phyloP scores from a whole-genome alignment of 2,113 vertebrate species.

The Lepus europaeus region DNA sequence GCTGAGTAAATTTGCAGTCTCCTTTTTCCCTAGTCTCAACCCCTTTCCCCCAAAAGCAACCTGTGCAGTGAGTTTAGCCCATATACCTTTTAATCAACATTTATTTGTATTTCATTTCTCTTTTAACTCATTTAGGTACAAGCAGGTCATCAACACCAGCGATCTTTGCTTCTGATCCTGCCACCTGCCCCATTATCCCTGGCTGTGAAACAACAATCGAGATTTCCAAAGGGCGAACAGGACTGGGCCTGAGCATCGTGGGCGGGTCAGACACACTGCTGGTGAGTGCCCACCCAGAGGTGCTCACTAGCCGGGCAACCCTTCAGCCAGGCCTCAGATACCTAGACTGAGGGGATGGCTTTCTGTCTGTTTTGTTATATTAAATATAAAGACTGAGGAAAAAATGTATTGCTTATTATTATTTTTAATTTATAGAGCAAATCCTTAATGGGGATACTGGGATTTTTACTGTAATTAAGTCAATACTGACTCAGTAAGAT shows the following conservation, averaged over 20 bases:
- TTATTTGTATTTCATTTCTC: conserved; percentile 16
- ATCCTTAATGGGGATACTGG: not conserved
- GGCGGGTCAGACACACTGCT: conserved; percentile 97
- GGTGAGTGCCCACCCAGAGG: conserved; percentile 86
- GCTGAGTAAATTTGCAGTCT: not conserved
- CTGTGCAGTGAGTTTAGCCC: not conserved
- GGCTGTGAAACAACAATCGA: conserved; percentile 98
- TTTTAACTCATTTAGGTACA: conserved; percentile 84
- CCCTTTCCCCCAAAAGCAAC: not conserved
- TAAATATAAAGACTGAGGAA: not conserved
- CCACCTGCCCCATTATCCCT: conserved; percentile 97
- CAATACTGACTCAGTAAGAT: not conserved
- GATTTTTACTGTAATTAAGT: conserved; percentile 5
- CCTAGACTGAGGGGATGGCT: fast-evolving
- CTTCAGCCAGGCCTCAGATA: not conserved
- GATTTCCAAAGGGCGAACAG: conserved; percentile 96
- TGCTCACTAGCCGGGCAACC: not conserved
- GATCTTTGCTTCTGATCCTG: conserved; percentile 92
- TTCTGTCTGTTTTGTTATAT: not conserved
- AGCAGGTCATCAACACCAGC: conserved; percentile 96
- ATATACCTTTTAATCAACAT: not conserved
- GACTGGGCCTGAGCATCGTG: conserved; percentile 98
- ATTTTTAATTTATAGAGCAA: not conserved
- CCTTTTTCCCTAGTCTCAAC: not conserved
- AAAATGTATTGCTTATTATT: not conserved